These are phyloP conservation scores for Herpetotheres cachinnans DNA, from an alignment of 2,113 vertebrate genomes.

Conservation along the genomic window DNA sequence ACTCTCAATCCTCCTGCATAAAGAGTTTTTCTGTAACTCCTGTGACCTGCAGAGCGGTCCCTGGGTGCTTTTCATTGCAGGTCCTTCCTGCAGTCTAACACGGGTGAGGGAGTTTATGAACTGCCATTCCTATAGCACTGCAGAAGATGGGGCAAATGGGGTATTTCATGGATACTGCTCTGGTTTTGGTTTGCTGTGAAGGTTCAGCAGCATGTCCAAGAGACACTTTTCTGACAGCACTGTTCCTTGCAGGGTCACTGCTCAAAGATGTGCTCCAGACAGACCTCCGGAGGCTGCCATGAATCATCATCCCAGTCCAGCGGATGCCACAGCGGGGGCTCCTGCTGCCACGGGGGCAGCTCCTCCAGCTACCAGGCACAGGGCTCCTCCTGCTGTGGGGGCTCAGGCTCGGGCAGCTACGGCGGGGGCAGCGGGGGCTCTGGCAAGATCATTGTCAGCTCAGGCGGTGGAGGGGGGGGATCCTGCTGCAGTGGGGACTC, in stretches of 20 bases:
- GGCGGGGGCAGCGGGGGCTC: background rate
- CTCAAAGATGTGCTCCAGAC: slow-evolving; percentile 38
- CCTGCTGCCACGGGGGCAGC: background rate
- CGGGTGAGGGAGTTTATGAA: background rate
- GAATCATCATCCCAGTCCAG: background rate
- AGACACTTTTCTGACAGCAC: background rate
- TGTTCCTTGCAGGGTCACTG: background rate
- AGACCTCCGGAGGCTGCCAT: background rate
- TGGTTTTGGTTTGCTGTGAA: background rate
- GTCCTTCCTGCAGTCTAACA: background rate
- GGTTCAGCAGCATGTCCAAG: background rate
- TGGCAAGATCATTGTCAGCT: background rate
- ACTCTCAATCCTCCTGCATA: rapidly evolving
- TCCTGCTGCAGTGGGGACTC: background rate
- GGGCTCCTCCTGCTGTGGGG: background rate
- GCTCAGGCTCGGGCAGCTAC: background rate
- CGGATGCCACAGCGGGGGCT: background rate
- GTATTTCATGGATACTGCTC: background rate
- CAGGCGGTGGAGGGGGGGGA: background rate
- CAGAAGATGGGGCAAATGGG: background rate
- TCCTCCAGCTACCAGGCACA: background rate
- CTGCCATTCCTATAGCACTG: rapidly evolving
- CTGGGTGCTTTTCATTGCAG: rapidly evolving
- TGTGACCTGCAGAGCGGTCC: background rate
- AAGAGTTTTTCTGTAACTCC: too few relatives aligned